phyloP scores from a whole-genome alignment of 2,888 invertebrate species.

The Dasysyrphus tricinctus region DNA sequence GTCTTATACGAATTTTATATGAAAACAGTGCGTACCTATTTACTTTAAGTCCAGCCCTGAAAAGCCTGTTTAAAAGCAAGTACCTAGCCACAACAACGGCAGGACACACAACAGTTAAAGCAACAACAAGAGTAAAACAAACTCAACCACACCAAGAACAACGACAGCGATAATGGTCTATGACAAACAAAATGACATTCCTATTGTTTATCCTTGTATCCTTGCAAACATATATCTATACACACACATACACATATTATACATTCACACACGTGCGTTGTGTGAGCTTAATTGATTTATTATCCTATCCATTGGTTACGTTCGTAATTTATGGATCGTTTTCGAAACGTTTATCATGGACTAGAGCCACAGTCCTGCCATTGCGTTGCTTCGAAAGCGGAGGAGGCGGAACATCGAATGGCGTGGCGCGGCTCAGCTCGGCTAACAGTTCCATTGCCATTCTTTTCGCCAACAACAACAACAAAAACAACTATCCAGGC shows the following conservation, averaged over 20 bases:
- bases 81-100: background rate
- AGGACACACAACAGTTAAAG: conserved; percentile 19
- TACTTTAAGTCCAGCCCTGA: background rate
- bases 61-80: background rate
- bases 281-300: conserved; percentile 71
- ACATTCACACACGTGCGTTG: conserved; percentile 9
- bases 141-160: conserved; percentile 48
- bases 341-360: conserved; percentile 53
- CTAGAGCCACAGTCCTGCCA: background rate
- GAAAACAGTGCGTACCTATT: no score
- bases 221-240: conserved; percentile 8
- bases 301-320: conserved; percentile 68
- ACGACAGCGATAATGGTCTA: conserved; percentile 67
- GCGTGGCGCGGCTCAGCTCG: background rate
- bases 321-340: conserved; percentile 72
- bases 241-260: background rate
- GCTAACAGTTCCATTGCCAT: conserved; percentile 18
- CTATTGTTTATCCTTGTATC: conserved; percentile 53
- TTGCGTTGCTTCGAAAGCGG: conserved; percentile 1
- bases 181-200: conserved; percentile 70
- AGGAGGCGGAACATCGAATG: background rate
- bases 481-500: conserved; percentile 24
- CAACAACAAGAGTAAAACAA: conserved; percentile 26
- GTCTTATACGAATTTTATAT: no score
- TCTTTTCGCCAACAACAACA: background rate